Conservation (phyloP, 2,888 invertebrate species). For the Nineta flava region DNA sequence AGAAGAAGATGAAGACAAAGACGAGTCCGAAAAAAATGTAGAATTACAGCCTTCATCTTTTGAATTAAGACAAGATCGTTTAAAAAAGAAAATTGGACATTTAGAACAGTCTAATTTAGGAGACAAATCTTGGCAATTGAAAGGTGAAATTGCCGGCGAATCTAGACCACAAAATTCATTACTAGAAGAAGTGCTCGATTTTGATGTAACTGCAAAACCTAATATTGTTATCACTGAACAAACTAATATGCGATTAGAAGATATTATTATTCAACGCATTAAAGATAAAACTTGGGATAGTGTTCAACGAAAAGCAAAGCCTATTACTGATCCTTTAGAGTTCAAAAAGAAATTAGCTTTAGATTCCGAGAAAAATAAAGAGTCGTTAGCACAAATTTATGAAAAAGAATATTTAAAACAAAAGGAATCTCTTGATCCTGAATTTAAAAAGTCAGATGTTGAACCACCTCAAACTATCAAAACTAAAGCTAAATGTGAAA, state of each 20-base stretch:
- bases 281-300: slow-evolving; percentile 92
- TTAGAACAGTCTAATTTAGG: slow-evolving; percentile 57
- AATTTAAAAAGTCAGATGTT: slow-evolving; percentile 37
- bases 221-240: slow-evolving; percentile 81
- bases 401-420: slow-evolving; percentile 73
- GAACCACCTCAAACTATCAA: slow-evolving; percentile 64
- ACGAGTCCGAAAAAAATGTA: slow-evolving; percentile 11
- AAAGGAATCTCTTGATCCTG: slow-evolving; percentile 36
- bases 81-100: slow-evolving; percentile 48
- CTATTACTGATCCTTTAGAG: slow-evolving; percentile 62
- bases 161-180: slow-evolving; percentile 82
- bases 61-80: slow-evolving; percentile 56
- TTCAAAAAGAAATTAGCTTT: slow-evolving; percentile 78
- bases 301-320: slow-evolving; percentile 73
- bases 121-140: slow-evolving; percentile 87
- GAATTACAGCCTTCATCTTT: slow-evolving; percentile 40
- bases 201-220: slow-evolving; percentile 67
- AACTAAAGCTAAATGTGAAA: slow-evolving; percentile 51
- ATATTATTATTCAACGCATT: slow-evolving; percentile 78
- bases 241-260: slow-evolving; percentile 73
- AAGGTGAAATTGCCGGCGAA: slow-evolving; percentile 71
- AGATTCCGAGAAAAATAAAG: slow-evolving; percentile 88
- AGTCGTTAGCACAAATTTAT: slow-evolving; percentile 85
- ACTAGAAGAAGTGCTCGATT: slow-evolving; percentile 80
- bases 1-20: slow-evolving; percentile 10